Evolutionary conservation across 92 coral and sea anemone species (phyloP), one percentile per base, ranked within the genome.

Genomic region (Parazoanthus atlanticus): DNA sequence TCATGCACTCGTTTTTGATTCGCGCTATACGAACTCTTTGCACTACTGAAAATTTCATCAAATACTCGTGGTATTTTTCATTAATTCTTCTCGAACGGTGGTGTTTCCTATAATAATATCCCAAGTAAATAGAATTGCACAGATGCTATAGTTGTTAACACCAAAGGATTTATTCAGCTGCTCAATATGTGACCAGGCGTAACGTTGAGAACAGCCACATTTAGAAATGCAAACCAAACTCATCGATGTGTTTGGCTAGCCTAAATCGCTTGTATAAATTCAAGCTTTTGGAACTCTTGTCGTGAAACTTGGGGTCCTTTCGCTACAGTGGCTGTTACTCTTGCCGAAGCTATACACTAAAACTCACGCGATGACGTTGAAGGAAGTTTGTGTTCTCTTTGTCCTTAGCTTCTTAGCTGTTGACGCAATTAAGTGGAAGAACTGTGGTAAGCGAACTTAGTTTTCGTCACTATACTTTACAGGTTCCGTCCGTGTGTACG

Each of bases 391-490:
- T 29, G 25, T 73, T 78, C 82, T 78, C 54, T 47, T 78, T n/a
- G 54, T 56, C 66, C 54, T 78, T 13, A 8, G 15, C 82, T 25
- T 78, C 25, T 21, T 78, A 5, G 82, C 82, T 46, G 49, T 54
- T 78, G 82, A 78, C 5, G 82, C 82, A 46, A 78, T 78, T 21
- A 78, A 46, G 23, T 78, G 82, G 82, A 41, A 47, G 8, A 78
- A 78, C 21, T 78, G 82, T 25, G 82, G 82, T 78, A 46, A 78
- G 82, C 16, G 8, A 46, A n/a, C 9, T 19, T 33, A 36, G 31
- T 36, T 33, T 78, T 52, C 21, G 58, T 52, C 21, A 0, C 6
- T 41, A 6, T 76, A 1, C 28, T 77, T 17, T 13, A 16, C 6
- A 74, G 6, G 21, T 8, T 21, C 7, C 43, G 6, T 31, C n/a